Conservation (phyloP, 2,888 invertebrate genomes). For the Xestoiulus laeticollis region DNA sequence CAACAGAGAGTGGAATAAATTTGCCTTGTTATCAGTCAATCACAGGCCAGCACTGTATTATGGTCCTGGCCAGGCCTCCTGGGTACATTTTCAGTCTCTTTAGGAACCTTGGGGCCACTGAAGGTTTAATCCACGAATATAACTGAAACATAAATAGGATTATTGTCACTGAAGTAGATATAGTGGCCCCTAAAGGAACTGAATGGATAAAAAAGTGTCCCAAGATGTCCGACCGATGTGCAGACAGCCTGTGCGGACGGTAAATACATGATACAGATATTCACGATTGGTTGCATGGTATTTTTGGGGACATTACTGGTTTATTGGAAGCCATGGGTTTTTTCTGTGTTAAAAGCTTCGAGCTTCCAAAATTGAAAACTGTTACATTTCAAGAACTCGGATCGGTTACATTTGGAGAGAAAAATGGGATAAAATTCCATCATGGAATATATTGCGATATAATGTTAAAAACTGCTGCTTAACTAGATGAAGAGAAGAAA, state of each 20-base stretch:
- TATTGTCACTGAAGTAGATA: not conserved
- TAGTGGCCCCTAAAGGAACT: not conserved
- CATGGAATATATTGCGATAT: not conserved
- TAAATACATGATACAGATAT: conserved; percentile 26
- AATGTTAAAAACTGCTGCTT: not conserved
- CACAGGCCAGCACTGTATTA: not conserved
- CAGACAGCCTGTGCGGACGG: conserved; percentile 26
- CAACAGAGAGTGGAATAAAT: not conserved
- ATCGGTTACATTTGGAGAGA: conserved; percentile 14
- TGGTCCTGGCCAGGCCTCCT: not conserved
- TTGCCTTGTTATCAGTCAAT: conserved; percentile 15
- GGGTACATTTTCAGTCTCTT: not conserved
- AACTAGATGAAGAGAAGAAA: not conserved
- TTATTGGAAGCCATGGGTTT: not conserved
- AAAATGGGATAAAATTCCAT: not conserved
- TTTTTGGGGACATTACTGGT: not conserved
- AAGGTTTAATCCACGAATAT: not conserved
- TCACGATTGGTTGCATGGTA: not conserved
- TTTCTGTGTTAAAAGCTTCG: not conserved
- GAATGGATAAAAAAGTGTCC: not conserved
- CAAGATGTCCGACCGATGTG: conserved; percentile 3
- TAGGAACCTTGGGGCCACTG: not conserved
- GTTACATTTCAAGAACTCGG: not conserved
- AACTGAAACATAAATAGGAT: not conserved
- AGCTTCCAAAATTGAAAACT: not conserved